Evolutionary conservation across 2,888 invertebrate genomes (phyloP).

Genomic region (Carabus problematicus): DNA sequence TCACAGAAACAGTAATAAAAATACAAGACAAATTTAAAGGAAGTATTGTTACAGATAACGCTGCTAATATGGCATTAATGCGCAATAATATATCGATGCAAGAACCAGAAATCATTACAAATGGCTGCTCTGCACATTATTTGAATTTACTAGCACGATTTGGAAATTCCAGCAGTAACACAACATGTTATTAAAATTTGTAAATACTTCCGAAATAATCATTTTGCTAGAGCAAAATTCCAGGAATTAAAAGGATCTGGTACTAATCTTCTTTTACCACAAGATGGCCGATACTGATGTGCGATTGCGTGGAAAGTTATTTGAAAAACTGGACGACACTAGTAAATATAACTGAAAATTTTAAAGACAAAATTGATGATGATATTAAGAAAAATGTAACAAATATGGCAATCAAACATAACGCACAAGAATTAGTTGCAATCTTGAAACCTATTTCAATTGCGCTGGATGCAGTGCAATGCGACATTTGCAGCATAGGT

Average conservation of each 20-base stretch:
- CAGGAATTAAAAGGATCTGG: too few species aligned
- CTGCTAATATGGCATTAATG: constrained; percentile 12
- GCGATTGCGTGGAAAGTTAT: neutral
- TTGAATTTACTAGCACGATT: constrained; percentile 18
- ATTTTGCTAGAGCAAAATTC: constrained; percentile 18
- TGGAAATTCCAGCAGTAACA: constrained; percentile 5
- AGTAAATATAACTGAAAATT: constrained; percentile 21
- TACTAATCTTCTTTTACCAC: too few species aligned
- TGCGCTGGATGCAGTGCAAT: too few species aligned
- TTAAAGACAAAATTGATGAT: constrained; percentile 29
- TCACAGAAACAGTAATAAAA: constrained; percentile 1
- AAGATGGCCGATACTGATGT: too few species aligned
- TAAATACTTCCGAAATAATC: constrained; percentile 11
- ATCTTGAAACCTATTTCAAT: constrained; percentile 31
- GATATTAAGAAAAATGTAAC: constrained; percentile 21
- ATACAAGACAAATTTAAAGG: constrained; percentile 1
- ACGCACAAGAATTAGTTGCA: constrained; percentile 35
- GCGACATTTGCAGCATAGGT: too few species aligned
- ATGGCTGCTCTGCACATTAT: constrained; percentile 20
- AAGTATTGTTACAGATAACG: constrained; percentile 13
- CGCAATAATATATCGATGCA: constrained; percentile 1
- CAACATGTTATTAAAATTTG: neutral
- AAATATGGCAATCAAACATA: constrained; percentile 19
- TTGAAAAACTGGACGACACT: constrained; percentile 38
- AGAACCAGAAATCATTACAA: constrained; percentile 11